phyloP scores from a whole-genome alignment of 2,888 invertebrate genomes.

The Microchrysa polita region DNA sequence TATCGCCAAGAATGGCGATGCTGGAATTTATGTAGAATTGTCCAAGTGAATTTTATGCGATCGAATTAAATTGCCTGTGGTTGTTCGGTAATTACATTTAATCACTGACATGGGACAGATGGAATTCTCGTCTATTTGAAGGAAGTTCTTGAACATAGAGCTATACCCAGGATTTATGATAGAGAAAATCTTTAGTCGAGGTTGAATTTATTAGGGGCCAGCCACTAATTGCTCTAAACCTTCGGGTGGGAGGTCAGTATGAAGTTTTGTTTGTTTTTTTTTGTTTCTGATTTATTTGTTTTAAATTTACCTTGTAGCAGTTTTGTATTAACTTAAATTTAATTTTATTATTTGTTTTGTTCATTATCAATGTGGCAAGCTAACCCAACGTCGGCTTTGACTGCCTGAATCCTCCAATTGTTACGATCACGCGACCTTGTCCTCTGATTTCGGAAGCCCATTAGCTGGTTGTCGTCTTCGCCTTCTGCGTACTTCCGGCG shows the following conservation, averaged over 20 bases:
- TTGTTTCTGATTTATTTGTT: too few species aligned
- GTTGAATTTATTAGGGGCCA: slow-evolving; percentile 21
- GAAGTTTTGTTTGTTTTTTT: not conserved
- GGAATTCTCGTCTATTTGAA: slow-evolving; percentile 23
- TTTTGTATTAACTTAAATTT: too few species aligned
- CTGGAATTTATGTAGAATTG: slow-evolving; percentile 42
- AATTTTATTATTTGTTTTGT: too few species aligned
- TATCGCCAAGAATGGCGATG: slow-evolving; percentile 26
- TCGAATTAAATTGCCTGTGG: slow-evolving; percentile 43
- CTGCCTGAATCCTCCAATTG: too few species aligned
- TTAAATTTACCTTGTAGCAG: too few species aligned
- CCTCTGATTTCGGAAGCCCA: too few species aligned
- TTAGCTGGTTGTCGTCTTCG: too few species aligned
- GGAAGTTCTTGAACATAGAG: not conserved
- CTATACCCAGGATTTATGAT: slow-evolving; percentile 16
- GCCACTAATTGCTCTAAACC: slow-evolving; percentile 7
- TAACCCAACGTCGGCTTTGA: too few species aligned
- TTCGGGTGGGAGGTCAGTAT: not conserved
- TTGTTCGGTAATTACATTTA: slow-evolving; percentile 44
- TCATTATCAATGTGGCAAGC: too few species aligned
- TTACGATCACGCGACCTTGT: too few species aligned
- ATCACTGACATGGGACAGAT: slow-evolving; percentile 43
- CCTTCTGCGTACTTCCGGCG: too few species aligned
- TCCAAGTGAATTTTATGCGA: slow-evolving; percentile 40
- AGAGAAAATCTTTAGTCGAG: not conserved